These are phyloP conservation scores for Nicator chloris DNA, from an alignment of 2,113 vertebrate species.

Conservation along the genomic window DNA sequence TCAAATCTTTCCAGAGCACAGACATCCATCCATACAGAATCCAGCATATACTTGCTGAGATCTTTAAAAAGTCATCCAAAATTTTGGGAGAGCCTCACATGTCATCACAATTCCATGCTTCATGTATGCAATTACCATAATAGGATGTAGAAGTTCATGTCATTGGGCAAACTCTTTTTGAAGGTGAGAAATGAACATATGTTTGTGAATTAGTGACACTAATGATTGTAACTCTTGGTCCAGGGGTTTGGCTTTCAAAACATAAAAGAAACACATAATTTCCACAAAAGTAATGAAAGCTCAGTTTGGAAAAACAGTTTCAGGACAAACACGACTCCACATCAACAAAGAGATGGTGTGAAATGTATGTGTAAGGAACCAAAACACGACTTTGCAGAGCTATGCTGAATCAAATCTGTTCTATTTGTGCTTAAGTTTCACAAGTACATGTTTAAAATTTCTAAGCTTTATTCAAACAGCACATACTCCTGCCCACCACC, in stretches of 20 bases:
- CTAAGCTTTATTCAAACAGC: neutral
- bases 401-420: neutral
- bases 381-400: neutral
- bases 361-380: neutral
- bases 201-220: neutral
- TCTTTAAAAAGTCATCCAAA: neutral
- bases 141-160: neutral
- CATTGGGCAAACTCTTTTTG: neutral
- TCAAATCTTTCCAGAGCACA: neutral
- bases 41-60: neutral
- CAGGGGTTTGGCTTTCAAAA: neutral
- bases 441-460: slow-evolving; percentile 2
- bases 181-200: neutral
- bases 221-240: neutral
- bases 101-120: neutral
- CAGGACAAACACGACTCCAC: neutral
- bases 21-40: neutral
- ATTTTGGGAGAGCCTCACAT: neutral
- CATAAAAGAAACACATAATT: neutral
- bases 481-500: slow-evolving; percentile 1
- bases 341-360: neutral
- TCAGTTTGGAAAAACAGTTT: neutral
- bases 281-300: neutral
- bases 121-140: neutral
- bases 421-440: slow-evolving; percentile 26